Conservation (phyloP, 2,113 vertebrate species). For the Haemorhous mexicanus region DNA sequence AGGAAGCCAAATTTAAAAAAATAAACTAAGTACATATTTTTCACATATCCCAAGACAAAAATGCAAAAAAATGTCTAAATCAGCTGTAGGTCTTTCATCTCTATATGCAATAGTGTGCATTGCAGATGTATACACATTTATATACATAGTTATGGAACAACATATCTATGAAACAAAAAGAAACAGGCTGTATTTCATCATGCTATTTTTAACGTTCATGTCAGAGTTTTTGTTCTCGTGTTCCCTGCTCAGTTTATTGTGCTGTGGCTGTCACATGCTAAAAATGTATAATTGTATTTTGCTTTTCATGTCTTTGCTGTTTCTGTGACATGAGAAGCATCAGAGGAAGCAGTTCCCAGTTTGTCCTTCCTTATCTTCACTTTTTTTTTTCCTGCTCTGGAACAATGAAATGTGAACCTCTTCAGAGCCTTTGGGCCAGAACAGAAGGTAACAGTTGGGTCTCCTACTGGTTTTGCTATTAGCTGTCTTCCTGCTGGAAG, state of each 20-base stretch:
- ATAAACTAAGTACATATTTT: neutral
- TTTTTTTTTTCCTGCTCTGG: neutral
- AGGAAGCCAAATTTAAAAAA: neutral
- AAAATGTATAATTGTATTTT: conserved; percentile 14
- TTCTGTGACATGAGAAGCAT: neutral
- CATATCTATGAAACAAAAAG: neutral
- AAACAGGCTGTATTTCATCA: neutral
- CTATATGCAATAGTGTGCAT: neutral
- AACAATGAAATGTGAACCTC: neutral
- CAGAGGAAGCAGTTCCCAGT: neutral
- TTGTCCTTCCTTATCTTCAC: neutral
- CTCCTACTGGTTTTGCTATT: conserved; percentile 3
- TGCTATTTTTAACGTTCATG: neutral
- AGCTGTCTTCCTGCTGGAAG: neutral
- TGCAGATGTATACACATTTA: neutral
- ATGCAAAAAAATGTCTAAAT: neutral
- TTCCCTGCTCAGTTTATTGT: neutral
- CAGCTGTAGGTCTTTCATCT: neutral
- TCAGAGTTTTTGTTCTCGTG: neutral
- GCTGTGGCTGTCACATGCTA: fast-evolving
- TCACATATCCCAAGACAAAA: neutral
- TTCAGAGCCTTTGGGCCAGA: neutral
- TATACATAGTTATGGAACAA: neutral
- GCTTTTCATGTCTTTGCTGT: neutral
- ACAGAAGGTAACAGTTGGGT: neutral